A percentile compares a stretch with the other conserved stretches of the same genome.
These are phyloP conservation scores for Orius laevigatus DNA, from an alignment of 1,140 invertebrate species.

Conservation along the genomic window DNA sequence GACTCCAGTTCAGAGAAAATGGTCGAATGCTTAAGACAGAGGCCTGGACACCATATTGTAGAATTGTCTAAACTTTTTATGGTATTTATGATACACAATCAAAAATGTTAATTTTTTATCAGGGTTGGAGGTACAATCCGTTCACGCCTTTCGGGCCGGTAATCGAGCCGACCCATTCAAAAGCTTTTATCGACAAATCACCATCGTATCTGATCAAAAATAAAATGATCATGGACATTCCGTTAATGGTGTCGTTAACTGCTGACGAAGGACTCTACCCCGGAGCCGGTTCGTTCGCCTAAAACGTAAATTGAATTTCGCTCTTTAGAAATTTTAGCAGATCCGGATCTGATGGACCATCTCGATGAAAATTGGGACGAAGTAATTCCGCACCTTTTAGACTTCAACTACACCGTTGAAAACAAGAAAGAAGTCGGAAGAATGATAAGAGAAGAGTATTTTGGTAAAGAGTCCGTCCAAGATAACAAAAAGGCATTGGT, in stretches of 20 bases:
- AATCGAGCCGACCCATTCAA: slow-evolving; percentile 30
- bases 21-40: slow-evolving; percentile 48
- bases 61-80: slow-evolving; percentile 29
- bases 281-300: slow-evolving; percentile 28
- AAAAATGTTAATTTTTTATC: slow-evolving; percentile 1
- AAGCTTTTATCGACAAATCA: slow-evolving; percentile 37
- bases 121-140: slow-evolving; percentile 37
- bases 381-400: slow-evolving; percentile 18
- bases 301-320: neutral
- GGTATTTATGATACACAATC: slow-evolving; percentile 21
- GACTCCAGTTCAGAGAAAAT: slow-evolving; percentile 36
- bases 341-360: slow-evolving; percentile 8
- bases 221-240: slow-evolving; percentile 27
- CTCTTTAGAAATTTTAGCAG: slow-evolving; percentile 16
- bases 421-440: slow-evolving; percentile 1
- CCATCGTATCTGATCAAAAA: slow-evolving; percentile 34
- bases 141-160: slow-evolving; percentile 44
- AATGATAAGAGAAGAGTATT: slow-evolving; percentile 18
- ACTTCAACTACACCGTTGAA: slow-evolving; percentile 18
- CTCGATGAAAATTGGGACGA: slow-evolving; percentile 17
- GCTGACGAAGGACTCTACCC: slow-evolving; percentile 28
- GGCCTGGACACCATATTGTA: slow-evolving; percentile 38
- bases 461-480: slow-evolving; percentile 4
- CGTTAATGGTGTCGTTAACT: slow-evolving; percentile 27
- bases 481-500: slow-evolving; percentile 14